Conservation (phyloP, 2,797 vertebrate genomes). For the Coregonus suidteri region DNA sequence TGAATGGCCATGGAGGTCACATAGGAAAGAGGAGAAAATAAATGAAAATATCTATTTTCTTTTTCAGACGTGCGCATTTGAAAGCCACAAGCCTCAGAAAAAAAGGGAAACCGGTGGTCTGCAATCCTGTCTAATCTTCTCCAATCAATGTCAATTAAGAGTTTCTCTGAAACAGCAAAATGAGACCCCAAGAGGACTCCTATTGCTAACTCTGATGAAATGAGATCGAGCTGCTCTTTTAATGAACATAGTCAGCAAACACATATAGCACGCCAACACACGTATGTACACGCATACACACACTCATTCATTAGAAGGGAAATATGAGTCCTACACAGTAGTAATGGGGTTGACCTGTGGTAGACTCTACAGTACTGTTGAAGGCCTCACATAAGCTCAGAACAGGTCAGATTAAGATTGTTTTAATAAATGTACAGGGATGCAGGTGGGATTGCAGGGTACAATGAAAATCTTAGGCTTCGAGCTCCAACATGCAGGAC, state of each 20-base stretch:
- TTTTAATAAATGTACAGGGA: too few species aligned
- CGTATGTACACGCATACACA: slow-evolving; percentile 7
- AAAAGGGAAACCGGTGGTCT: slow-evolving; percentile 34
- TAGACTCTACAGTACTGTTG: too few species aligned
- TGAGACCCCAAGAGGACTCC: slow-evolving; percentile 9
- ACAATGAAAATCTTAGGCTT: too few species aligned
- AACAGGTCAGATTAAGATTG: not conserved
- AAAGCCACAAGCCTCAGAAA: slow-evolving; percentile 25
- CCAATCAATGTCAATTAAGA: slow-evolving; percentile 62
- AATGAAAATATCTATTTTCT: slow-evolving; percentile 40
- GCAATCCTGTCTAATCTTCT: slow-evolving; percentile 34
- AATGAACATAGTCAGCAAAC: slow-evolving; percentile 9
- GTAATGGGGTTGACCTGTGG: not conserved
- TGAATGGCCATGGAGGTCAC: slow-evolving; percentile 66
- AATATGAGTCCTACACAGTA: not conserved
- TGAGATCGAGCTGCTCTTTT: slow-evolving; percentile 11
- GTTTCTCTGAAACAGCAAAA: slow-evolving; percentile 51
- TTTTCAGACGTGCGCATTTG: slow-evolving; percentile 17
- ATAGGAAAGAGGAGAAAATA: slow-evolving; percentile 34
- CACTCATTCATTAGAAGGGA: not conserved
- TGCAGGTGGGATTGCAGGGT: too few species aligned
- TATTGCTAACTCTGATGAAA: slow-evolving; percentile 39
- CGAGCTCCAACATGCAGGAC: too few species aligned
- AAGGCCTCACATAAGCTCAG: not conserved
- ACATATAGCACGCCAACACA: not conserved